phyloP scores from a whole-genome alignment of 2,797 vertebrate genomes.

The Notolabrus celidotus region DNA sequence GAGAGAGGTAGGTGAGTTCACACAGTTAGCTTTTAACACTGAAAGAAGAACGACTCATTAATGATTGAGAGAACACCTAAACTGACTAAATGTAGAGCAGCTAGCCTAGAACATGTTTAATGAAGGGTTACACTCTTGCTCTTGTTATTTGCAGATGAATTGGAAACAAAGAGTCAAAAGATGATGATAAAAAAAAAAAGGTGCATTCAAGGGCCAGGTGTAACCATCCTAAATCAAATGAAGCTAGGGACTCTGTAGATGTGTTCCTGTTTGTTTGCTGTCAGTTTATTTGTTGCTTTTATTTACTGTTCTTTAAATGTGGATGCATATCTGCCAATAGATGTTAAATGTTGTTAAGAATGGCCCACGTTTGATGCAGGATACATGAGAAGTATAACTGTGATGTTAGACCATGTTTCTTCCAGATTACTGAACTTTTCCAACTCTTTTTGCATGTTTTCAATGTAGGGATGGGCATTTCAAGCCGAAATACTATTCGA shows the following conservation, averaged over 20 bases:
- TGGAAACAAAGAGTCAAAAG: constrained; percentile 43
- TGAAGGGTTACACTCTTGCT: constrained; percentile 69
- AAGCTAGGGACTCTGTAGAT: constrained; percentile 82
- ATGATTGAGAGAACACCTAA: constrained; percentile 55
- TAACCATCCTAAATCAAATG: constrained; percentile 66
- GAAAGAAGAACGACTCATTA: constrained; percentile 39
- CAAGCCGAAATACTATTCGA: no score
- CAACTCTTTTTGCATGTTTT: constrained; percentile 35
- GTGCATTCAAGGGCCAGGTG: constrained; percentile 68
- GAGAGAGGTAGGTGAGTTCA: constrained; percentile 37
- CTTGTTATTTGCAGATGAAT: constrained; percentile 54
- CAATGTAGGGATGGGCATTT: no score
- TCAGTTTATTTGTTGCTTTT: constrained; percentile 88
- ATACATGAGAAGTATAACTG: constrained; percentile 79
- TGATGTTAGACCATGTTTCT: constrained; percentile 12
- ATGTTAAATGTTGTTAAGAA: constrained; percentile 97
- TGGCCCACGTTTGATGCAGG: constrained; percentile 95
- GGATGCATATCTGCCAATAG: constrained; percentile 93
- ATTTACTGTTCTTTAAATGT: constrained; percentile 93
- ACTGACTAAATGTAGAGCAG: constrained; percentile 59
- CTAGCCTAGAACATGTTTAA: constrained; percentile 42
- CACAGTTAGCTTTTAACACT: constrained; percentile 38
- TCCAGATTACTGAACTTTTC: constrained; percentile 6
- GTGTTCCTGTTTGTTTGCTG: constrained; percentile 88
- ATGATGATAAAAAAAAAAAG: not conserved